A percentile compares a stretch with the other conserved stretches of the same genome.
These are phyloP conservation scores for Rhabdomys pumilio DNA, from an alignment of 2,797 vertebrate species.

Conservation along the genomic window DNA sequence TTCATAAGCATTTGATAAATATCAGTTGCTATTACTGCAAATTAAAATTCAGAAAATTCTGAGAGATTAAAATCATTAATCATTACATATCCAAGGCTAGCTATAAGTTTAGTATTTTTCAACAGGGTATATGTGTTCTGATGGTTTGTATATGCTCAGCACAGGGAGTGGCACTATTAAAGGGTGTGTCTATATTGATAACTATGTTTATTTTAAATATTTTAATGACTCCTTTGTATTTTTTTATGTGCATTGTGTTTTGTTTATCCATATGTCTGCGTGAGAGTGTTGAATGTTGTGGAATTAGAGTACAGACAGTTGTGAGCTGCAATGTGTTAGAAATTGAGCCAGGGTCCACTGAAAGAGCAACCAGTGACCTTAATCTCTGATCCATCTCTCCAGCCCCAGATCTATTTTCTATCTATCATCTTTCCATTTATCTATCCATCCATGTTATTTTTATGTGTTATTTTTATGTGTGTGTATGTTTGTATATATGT, in stretches of 20 bases:
- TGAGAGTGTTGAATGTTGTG: neutral
- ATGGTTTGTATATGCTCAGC: neutral
- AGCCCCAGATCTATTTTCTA: neutral
- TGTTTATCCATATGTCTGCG: too few species aligned
- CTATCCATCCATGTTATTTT: neutral
- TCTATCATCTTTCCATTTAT: neutral
- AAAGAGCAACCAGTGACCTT: neutral
- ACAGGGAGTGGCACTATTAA: neutral
- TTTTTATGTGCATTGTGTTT: neutral
- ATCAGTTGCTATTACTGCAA: neutral
- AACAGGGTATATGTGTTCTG: neutral
- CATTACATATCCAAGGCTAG: neutral
- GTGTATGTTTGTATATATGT: too few species aligned
- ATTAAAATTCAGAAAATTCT: constrained; percentile 19
- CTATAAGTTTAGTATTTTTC: neutral
- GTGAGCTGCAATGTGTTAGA: neutral
- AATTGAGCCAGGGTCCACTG: neutral
- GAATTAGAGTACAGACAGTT: neutral
- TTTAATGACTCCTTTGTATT: neutral
- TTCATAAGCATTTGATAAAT: neutral
- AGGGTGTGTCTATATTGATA: neutral
- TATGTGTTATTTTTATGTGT: too few species aligned
- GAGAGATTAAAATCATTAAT: constrained; percentile 1
- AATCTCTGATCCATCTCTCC: neutral
- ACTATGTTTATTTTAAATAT: neutral